A percentile compares a stretch with the other conserved stretches of the same genome.
Conservation (phyloP, 92 coral and sea anemone species). For the Heteractis magnifica region DNA sequence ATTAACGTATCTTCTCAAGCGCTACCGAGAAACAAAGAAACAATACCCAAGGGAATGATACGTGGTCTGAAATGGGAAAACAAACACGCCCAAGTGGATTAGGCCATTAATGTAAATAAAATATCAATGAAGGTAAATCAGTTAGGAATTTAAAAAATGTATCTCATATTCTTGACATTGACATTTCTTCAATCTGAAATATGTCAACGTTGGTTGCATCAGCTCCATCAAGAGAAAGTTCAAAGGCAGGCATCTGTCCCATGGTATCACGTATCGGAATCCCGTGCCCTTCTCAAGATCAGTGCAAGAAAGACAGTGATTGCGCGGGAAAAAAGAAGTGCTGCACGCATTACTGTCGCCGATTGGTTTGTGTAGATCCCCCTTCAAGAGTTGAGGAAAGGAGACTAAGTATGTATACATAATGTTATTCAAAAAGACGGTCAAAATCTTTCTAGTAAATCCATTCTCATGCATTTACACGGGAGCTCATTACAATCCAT, state of each 20-base stretch:
- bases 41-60: no score
- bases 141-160: background rate
- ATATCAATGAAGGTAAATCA: no score
- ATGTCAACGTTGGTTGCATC: background rate
- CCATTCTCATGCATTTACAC: background rate
- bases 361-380: constrained; percentile 51
- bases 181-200: background rate
- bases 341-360: constrained; percentile 35
- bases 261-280: constrained; percentile 17
- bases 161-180: background rate
- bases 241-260: constrained; percentile 48
- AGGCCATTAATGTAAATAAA: no score
- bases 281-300: constrained; percentile 23
- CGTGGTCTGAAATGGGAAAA: no score
- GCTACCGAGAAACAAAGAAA: no score
- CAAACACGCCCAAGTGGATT: no score
- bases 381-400: constrained; percentile 51
- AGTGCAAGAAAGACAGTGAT: constrained; percentile 48
- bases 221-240: constrained; percentile 34
- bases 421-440: background rate
- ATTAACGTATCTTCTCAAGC: no score
- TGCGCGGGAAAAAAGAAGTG: constrained; percentile 57
- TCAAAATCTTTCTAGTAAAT: background rate
- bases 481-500: background rate
- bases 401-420: constrained; percentile 34